A percentile compares a stretch with the other conserved stretches of the same genome.
Conservation (phyloP, 2,888 invertebrate genomes). For the Lathronympha strigana region DNA sequence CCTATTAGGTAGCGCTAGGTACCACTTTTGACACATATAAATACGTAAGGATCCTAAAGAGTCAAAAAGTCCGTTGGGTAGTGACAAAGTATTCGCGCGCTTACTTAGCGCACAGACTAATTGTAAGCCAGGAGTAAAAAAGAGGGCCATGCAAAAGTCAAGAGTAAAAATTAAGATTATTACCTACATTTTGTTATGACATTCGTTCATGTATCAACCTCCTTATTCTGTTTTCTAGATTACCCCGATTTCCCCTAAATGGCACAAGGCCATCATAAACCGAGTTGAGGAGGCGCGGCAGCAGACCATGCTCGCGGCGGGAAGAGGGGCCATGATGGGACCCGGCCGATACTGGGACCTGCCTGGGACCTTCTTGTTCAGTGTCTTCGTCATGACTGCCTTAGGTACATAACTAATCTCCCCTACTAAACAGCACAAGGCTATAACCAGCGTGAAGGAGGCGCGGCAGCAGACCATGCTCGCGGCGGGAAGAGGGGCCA, state of each 20-base stretch:
- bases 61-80: no score
- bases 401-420: conserved; percentile 77
- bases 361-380: conserved; percentile 87
- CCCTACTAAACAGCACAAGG: conserved; percentile 79
- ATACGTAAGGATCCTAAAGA: no score
- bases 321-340: conserved; percentile 63
- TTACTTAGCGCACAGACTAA: no score
- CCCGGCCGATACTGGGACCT: conserved; percentile 87
- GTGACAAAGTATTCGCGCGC: no score
- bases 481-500: conserved; percentile 64
- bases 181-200: no score
- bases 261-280: conserved; percentile 85
- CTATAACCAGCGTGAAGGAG: conserved; percentile 83
- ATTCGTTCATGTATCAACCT: no score
- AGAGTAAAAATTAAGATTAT: no score
- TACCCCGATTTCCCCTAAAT: conserved; percentile 82
- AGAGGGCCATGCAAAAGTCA: no score
- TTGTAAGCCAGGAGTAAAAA: no score
- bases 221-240: conserved; percentile 61
- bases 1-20: no score
- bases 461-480: conserved; percentile 78
- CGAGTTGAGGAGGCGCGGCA: conserved; percentile 82
- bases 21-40: no score
- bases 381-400: conserved; percentile 88
- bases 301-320: conserved; percentile 77